These are phyloP conservation scores for Pogonocherus hispidulus DNA, from an alignment of 2,888 invertebrate species.

Conservation along the genomic window DNA sequence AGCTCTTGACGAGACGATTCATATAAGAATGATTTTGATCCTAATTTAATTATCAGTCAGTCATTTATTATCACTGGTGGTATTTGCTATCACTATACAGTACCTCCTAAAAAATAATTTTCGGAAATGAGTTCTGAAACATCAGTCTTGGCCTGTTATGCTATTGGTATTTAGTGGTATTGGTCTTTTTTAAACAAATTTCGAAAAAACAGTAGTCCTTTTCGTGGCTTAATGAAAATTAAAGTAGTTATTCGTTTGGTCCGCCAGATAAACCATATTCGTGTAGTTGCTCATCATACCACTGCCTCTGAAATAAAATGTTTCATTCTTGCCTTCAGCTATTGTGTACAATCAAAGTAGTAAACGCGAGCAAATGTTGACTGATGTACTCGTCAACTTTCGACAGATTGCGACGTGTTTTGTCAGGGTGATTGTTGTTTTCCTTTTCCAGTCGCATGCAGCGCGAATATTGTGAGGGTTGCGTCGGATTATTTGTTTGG, in stretches of 20 bases:
- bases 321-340: slow-evolving; percentile 1
- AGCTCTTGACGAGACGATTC: too few relatives aligned
- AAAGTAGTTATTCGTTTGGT: neutral
- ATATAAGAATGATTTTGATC: too few relatives aligned
- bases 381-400: slow-evolving; percentile 68
- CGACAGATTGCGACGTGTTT: slow-evolving; percentile 62
- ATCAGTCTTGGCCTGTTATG: too few relatives aligned
- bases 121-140: too few relatives aligned
- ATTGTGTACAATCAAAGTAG: slow-evolving; percentile 32
- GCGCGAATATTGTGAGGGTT: slow-evolving; percentile 56
- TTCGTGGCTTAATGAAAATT: neutral
- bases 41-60: too few relatives aligned
- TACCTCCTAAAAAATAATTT: too few relatives aligned
- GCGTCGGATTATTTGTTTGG: slow-evolving; percentile 35
- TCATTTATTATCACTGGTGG: too few relatives aligned
- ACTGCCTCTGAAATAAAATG: neutral
- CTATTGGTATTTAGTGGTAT: too few relatives aligned
- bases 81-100: too few relatives aligned
- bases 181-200: neutral
- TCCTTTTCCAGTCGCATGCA: slow-evolving; percentile 61
- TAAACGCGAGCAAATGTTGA: slow-evolving; percentile 64
- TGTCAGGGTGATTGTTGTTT: slow-evolving; percentile 62
- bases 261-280: neutral
- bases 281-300: slow-evolving; percentile 1
- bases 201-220: too few relatives aligned